These are phyloP conservation scores for Rhipidura dahli DNA, from an alignment of 2,113 vertebrate species.

Conservation along the genomic window DNA sequence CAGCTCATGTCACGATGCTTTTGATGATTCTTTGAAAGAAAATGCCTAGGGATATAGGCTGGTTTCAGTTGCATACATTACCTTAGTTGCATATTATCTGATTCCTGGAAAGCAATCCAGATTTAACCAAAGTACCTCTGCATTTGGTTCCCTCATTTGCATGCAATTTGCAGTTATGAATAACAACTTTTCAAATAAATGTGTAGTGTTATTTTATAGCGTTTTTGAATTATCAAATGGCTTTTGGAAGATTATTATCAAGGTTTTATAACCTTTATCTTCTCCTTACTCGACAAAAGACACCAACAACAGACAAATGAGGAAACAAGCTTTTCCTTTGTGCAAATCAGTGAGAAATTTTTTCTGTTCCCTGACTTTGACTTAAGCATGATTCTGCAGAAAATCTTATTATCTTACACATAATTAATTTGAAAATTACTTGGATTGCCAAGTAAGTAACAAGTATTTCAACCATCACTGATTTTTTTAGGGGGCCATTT, in stretches of 20 bases:
- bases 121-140: neutral
- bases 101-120: neutral
- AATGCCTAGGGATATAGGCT: neutral
- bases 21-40: neutral
- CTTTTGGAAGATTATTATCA: neutral
- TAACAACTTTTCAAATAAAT: neutral
- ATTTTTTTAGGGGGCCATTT: fast-evolving
- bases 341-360: neutral
- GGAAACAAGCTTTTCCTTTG: neutral
- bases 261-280: neutral
- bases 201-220: neutral
- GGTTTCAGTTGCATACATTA: neutral
- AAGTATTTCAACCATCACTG: neutral
- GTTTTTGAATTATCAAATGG: neutral
- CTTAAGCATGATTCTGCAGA: neutral
- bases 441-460: neutral
- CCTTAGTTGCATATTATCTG: neutral
- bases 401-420: neutral
- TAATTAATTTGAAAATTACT: neutral
- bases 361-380: neutral
- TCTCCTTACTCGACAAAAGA: neutral
- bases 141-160: neutral
- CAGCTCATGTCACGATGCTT: neutral
- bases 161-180: neutral
- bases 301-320: neutral